Conservation (phyloP, 2,888 invertebrate species). For the Lamellibrachia columna region DNA sequence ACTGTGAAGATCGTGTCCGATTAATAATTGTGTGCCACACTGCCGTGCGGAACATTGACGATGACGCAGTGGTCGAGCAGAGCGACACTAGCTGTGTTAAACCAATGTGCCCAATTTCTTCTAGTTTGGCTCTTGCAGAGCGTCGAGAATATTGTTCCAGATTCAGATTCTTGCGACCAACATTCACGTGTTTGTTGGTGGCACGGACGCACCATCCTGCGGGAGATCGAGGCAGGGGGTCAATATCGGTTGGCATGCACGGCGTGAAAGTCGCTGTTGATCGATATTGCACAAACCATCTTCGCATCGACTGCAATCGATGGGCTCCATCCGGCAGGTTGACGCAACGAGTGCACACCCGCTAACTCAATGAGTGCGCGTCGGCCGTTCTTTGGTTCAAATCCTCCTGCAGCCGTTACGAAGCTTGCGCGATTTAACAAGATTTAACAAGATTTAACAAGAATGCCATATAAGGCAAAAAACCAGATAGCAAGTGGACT, state of each 20-base stretch:
- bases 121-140: not conserved
- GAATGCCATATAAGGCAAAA: no score
- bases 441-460: no score
- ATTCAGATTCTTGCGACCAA: not conserved
- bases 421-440: no score
- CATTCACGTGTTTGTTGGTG: not conserved
- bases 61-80: no score
- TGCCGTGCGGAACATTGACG: no score
- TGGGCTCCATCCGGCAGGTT: not conserved
- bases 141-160: not conserved
- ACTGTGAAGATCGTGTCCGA: no score
- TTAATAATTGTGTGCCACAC: no score
- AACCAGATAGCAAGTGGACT: no score
- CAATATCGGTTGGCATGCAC: not conserved
- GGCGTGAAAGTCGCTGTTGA: not conserved
- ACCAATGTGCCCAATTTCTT: no score
- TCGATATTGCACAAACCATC: not conserved
- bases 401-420: no score
- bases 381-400: no score
- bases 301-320: not conserved
- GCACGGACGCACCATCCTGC: not conserved
- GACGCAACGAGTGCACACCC: not conserved
- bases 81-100: no score
- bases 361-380: not conserved
- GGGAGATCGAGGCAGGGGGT: not conserved